Conservation (phyloP, 2,797 vertebrate species). For the Sebastes alutus region DNA sequence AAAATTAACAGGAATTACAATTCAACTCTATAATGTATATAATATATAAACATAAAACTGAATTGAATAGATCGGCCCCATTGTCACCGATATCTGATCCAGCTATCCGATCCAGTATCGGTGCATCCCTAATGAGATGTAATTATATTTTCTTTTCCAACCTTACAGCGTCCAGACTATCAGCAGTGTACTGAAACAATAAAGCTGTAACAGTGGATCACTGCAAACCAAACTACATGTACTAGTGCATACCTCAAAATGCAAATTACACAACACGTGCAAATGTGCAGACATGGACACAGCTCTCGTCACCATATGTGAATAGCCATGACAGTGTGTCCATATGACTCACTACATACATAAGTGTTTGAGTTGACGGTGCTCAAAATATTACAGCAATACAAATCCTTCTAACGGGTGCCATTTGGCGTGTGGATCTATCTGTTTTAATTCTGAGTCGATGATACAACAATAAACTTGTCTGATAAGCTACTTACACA, state of each 20-base stretch:
- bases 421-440: neutral
- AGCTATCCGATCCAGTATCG: no score
- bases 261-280: constrained; percentile 29
- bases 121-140: neutral
- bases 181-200: neutral
- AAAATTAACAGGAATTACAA: no score
- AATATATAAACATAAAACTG: no score
- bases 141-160: neutral
- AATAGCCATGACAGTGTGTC: neutral
- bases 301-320: neutral
- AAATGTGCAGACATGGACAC: neutral
- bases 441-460: neutral
- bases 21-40: no score
- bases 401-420: neutral
- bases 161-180: neutral
- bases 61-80: no score
- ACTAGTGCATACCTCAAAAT: neutral
- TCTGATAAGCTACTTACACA: neutral
- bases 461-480: neutral
- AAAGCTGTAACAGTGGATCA: neutral
- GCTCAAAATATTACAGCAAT: neutral
- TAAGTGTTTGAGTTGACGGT: neutral
- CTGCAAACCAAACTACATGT: neutral
- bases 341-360: constrained; percentile 11
- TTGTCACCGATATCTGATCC: no score